Evolutionary conservation across 2,888 invertebrate species (phyloP).

Genomic region (Allophyes oxyacanthae): DNA sequence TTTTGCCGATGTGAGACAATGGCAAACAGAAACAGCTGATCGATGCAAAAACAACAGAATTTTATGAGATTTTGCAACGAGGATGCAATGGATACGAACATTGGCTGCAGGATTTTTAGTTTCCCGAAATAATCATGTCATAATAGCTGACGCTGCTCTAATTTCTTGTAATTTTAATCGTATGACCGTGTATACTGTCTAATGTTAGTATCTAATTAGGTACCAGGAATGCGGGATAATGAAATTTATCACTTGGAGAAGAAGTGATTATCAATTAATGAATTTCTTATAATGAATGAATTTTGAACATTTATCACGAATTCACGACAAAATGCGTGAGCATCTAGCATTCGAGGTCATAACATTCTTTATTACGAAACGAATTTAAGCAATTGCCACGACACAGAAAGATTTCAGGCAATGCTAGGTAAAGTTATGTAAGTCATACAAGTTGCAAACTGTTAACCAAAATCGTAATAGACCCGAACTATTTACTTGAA

Average conservation of each 20-base stretch:
- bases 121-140: not conserved
- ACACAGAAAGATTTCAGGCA: constrained; percentile 18
- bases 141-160: not conserved
- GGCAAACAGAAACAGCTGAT: constrained; percentile 40
- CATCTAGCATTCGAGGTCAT: constrained; percentile 48
- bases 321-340: constrained; percentile 31
- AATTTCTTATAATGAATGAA: too few relatives aligned
- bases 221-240: not conserved
- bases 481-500: not conserved
- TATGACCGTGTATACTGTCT: not conserved
- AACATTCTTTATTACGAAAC: constrained; percentile 50
- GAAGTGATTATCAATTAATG: constrained; percentile 10
- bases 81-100: constrained; percentile 2
- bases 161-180: too few relatives aligned
- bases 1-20: constrained; percentile 5
- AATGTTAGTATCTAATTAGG: not conserved
- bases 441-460: constrained; percentile 5
- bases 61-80: constrained; percentile 9
- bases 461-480: not conserved
- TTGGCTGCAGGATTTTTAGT: not conserved
- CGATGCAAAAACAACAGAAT: constrained; percentile 13
- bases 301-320: constrained; percentile 32
- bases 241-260: too few relatives aligned
- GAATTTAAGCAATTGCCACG: constrained; percentile 39
- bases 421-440: constrained; percentile 22